A percentile compares a stretch with the other conserved stretches of the same genome.
phyloP scores from a whole-genome alignment of 1,140 invertebrate genomes.

The Drosophila dunni region DNA sequence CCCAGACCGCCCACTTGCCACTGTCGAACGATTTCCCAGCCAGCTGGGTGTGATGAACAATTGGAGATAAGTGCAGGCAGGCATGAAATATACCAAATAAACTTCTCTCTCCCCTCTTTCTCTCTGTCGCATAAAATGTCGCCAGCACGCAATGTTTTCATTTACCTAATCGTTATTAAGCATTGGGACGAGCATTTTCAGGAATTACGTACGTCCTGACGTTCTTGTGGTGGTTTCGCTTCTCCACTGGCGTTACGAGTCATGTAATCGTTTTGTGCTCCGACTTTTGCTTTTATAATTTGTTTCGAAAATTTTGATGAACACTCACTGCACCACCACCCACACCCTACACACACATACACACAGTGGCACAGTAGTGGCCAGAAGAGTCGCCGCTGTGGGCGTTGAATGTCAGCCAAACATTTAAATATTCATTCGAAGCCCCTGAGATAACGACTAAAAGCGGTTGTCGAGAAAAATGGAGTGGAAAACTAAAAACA shows the following conservation, averaged over 20 bases:
- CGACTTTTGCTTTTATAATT: conserved; percentile 65
- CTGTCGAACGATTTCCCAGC: background rate
- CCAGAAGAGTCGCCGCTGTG: background rate
- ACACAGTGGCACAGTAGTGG: background rate
- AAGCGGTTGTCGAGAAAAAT: background rate
- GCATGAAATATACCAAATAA: conserved; percentile 82
- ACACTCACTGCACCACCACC: conserved; percentile 10
- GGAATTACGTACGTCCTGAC: conserved; percentile 66
- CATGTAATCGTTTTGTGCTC: conserved; percentile 71
- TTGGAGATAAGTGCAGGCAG: conserved; percentile 81
- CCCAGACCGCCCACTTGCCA: background rate
- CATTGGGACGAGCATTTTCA: conserved; percentile 53
- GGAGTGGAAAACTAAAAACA: background rate
- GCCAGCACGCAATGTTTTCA: conserved; percentile 79
- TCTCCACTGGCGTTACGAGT: conserved; percentile 43
- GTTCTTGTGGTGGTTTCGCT: conserved; percentile 31
- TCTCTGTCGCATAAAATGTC: conserved; percentile 61
- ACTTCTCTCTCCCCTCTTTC: conserved; percentile 13
- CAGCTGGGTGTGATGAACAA: conserved; percentile 65
- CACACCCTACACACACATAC: no score
- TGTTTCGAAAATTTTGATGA: conserved; percentile 68
- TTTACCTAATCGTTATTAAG: conserved; percentile 81
- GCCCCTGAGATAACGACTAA: background rate
- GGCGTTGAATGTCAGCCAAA: background rate
- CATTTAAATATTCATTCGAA: conserved; percentile 23